These are phyloP conservation scores for Gavialis gangeticus DNA, from an alignment of 2,113 vertebrate genomes.

Conservation along the genomic window DNA sequence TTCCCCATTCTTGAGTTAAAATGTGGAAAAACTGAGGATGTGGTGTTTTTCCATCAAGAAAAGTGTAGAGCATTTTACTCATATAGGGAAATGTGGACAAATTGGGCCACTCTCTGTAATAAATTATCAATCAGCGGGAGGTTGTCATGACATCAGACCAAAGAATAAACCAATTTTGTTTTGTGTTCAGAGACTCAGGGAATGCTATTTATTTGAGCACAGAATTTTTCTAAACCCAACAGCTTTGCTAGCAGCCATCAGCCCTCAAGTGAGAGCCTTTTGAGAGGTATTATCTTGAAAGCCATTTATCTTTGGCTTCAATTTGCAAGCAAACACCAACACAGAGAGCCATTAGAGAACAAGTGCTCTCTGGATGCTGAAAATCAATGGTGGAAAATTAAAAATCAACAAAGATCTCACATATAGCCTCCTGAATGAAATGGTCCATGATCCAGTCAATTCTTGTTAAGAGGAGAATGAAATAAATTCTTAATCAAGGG, in stretches of 20 bases:
- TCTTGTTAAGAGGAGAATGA: conserved; percentile 63
- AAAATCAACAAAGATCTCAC: conserved; percentile 78
- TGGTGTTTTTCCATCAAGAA: not conserved
- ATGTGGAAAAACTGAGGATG: not conserved
- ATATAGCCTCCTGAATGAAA: conserved; percentile 73
- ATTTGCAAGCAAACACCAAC: conserved; percentile 77
- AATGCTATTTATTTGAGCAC: conserved; percentile 37
- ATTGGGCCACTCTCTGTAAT: not conserved
- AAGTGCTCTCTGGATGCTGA: conserved; percentile 76
- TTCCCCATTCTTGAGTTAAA: not conserved
- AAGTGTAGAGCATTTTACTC: not conserved
- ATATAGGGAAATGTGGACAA: conserved; percentile 3
- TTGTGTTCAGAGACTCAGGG: not conserved
- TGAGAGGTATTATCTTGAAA: conserved; percentile 72
- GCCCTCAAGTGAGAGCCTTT: conserved; percentile 57
- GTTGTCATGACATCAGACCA: not conserved
- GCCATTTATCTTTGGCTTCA: conserved; percentile 76
- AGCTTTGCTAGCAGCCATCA: conserved; percentile 48
- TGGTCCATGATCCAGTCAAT: conserved; percentile 70
- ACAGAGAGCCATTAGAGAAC: conserved; percentile 72
- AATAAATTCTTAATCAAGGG: conserved; percentile 76
- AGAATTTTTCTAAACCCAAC: conserved; percentile 49
- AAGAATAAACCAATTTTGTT: conserved; percentile 33
- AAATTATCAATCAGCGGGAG: not conserved
- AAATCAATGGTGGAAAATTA: conserved; percentile 81